These are phyloP conservation scores for Piprites chloris DNA, from an alignment of 2,113 vertebrate species.

Conservation along the genomic window DNA sequence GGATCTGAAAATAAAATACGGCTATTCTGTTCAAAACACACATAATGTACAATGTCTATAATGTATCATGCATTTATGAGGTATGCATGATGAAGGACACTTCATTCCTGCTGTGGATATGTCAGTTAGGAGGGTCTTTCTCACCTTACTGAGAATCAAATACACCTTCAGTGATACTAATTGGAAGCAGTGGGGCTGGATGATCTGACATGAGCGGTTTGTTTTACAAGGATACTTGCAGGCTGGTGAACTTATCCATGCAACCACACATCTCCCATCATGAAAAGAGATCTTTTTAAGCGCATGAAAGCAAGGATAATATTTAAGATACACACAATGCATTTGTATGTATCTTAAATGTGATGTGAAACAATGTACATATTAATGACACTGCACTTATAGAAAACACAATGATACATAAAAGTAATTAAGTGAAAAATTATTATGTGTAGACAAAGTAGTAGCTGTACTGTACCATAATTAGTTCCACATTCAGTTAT, in stretches of 20 bases:
- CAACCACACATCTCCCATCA: not conserved
- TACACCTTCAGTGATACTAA: not conserved
- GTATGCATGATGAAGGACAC: not conserved
- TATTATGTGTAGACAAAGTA: not conserved
- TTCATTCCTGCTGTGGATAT: not conserved
- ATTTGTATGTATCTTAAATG: not conserved
- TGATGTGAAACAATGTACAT: accelerated
- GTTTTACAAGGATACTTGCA: not conserved
- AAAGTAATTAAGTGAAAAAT: not conserved
- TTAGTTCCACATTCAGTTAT: not conserved
- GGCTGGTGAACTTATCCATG: not conserved
- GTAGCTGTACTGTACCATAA: not conserved
- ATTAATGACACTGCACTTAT: not conserved
- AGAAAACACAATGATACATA: not conserved
- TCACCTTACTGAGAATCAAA: not conserved
- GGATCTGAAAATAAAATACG: not conserved
- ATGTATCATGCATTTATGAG: accelerated
- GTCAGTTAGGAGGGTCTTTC: not conserved
- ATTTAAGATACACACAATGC: not conserved
- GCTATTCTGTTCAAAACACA: not conserved
- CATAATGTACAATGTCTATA: not conserved
- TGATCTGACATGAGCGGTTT: not conserved
- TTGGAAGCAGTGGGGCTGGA: not conserved
- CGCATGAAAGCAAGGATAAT: not conserved
- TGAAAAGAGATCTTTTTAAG: not conserved